These are phyloP conservation scores for Catamblyrhynchus diadema DNA, from an alignment of 2,797 vertebrate genomes.

Conservation along the genomic window DNA sequence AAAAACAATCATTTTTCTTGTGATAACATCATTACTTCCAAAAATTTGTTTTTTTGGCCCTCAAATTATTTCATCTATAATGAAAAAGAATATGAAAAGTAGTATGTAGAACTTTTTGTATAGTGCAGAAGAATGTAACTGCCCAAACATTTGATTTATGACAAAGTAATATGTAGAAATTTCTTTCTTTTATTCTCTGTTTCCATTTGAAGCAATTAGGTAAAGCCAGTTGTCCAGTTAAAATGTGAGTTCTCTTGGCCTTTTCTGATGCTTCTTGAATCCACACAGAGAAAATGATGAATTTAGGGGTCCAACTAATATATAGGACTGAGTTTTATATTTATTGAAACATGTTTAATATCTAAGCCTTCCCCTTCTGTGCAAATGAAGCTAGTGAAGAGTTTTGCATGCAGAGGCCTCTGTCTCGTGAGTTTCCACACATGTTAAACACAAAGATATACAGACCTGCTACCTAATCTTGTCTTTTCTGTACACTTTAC, in stretches of 20 bases:
- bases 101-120: background rate
- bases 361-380: background rate
- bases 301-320: background rate
- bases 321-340: background rate
- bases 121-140: background rate
- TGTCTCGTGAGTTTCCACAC: background rate
- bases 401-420: background rate
- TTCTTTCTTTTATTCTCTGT: background rate
- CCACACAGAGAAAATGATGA: background rate
- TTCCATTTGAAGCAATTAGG: background rate
- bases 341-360: background rate
- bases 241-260: background rate
- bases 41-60: background rate
- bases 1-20: background rate
- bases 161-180: background rate
- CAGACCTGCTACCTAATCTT: background rate
- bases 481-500: background rate
- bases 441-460: background rate
- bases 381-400: background rate
- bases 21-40: background rate
- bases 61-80: background rate
- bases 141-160: background rate
- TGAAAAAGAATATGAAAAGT: background rate
- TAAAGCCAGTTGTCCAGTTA: background rate
- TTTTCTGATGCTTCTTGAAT: background rate